Percentiles rank a stretch among this genome's conserved stretches.
These are phyloP conservation scores for Trachelus troglodyta DNA, from an alignment of 2,888 invertebrate genomes.

Conservation along the genomic window DNA sequence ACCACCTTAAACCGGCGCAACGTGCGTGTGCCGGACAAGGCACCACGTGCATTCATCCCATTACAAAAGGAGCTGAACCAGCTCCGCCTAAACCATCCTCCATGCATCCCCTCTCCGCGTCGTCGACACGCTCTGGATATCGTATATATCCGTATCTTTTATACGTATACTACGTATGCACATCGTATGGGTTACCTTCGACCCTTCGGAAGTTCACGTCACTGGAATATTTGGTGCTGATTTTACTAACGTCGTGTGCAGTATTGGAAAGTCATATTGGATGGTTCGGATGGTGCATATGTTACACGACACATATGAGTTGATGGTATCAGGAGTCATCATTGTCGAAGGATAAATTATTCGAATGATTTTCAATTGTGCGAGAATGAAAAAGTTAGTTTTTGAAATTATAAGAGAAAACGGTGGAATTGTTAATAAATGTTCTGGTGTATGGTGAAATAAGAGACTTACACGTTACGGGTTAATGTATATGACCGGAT, in stretches of 20 bases:
- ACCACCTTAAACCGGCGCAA: conserved; percentile 41
- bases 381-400: background rate
- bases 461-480: background rate
- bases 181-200: background rate
- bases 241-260: background rate
- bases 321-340: background rate
- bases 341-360: background rate
- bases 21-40: conserved; percentile 57
- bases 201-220: background rate
- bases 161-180: background rate
- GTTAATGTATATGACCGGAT: background rate
- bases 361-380: background rate
- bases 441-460: background rate
- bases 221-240: background rate
- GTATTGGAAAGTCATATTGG: background rate
- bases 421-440: background rate
- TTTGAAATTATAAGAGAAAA: background rate
- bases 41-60: conserved; percentile 58
- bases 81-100: conserved; percentile 45
- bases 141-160: background rate
- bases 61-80: conserved; percentile 60
- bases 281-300: background rate
- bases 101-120: conserved; percentile 33
- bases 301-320: background rate
- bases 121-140: conserved; percentile 38